These are phyloP conservation scores for Parazoanthus swiftii DNA, from an alignment of 92 coral and sea anemone species.

Conservation along the genomic window DNA sequence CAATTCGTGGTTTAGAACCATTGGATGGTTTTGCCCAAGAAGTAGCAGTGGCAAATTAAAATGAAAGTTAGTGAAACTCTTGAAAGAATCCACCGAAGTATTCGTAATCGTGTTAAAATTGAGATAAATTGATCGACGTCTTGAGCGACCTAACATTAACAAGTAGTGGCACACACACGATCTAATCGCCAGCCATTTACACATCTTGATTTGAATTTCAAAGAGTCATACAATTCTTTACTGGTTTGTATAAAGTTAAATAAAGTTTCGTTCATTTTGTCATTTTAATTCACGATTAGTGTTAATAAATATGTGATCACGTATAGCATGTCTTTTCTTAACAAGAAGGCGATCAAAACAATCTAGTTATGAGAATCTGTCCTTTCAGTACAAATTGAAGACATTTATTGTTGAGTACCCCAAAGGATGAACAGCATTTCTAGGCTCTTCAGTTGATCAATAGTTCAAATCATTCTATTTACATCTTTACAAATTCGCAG, in stretches of 20 bases:
- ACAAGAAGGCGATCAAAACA: slow-evolving; percentile 20
- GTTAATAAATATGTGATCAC: slow-evolving; percentile 39
- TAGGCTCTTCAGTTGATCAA: slow-evolving; percentile 14
- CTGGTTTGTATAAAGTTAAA: slow-evolving; percentile 9
- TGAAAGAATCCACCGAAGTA: slow-evolving; percentile 1
- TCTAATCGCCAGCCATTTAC: slow-evolving; percentile 20
- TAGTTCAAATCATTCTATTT: slow-evolving; percentile 27
- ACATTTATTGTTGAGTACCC: background rate
- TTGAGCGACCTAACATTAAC: background rate
- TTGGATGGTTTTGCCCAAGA: background rate
- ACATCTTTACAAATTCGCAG: slow-evolving; percentile 39
- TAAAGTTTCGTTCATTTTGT: slow-evolving; percentile 11
- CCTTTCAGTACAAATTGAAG: slow-evolving; percentile 9
- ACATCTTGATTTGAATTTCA: slow-evolving; percentile 20
- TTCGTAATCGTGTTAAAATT: background rate
- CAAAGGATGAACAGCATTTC: background rate
- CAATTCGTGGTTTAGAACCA: background rate
- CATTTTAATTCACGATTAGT: slow-evolving; percentile 22
- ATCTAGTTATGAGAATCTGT: background rate
- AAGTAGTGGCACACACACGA: slow-evolving; percentile 3
- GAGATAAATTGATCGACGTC: background rate
- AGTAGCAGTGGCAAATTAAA: background rate
- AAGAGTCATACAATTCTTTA: slow-evolving; percentile 12
- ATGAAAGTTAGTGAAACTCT: slow-evolving; percentile 14
- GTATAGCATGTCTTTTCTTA: slow-evolving; percentile 13